Percentiles rank a stretch among this genome's conserved stretches.
These are phyloP conservation scores for Metacarcinus magister DNA, from an alignment of 2,888 invertebrate species.

Conservation along the genomic window DNA sequence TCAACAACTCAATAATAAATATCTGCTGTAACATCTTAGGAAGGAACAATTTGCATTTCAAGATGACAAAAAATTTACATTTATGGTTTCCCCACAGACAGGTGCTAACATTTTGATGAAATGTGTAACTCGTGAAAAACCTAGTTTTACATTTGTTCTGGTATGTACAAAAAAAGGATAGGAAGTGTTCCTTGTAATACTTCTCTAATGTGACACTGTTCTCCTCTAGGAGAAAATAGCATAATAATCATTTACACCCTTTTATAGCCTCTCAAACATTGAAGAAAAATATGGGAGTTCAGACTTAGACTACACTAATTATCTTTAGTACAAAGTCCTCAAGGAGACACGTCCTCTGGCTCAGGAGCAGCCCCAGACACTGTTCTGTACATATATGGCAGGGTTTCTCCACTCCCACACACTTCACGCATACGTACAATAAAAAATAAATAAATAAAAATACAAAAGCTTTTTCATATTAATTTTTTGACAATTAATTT, in stretches of 20 bases:
- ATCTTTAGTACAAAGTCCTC: conserved; percentile 79
- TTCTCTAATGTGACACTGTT: conserved; percentile 75
- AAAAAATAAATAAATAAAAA: conserved; percentile 68
- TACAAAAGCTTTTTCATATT: conserved; percentile 60
- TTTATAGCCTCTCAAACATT: conserved; percentile 76
- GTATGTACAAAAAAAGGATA: conserved; percentile 78
- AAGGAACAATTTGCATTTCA: conserved; percentile 59
- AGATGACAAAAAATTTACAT: conserved; percentile 71
- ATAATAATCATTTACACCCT: conserved; percentile 77
- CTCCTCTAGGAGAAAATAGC: conserved; percentile 70
- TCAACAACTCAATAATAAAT: conserved; percentile 53
- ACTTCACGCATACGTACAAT: conserved; percentile 67
- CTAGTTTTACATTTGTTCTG: conserved; percentile 78
- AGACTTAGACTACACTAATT: conserved; percentile 75
- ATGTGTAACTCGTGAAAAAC: conserved; percentile 72
- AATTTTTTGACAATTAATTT: conserved; percentile 72
- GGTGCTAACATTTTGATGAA: conserved; percentile 71
- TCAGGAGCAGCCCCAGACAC: conserved; percentile 71
- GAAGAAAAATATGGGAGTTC: conserved; percentile 79
- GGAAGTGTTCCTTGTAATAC: conserved; percentile 77
- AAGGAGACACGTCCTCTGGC: conserved; percentile 70
- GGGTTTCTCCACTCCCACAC: conserved; percentile 77
- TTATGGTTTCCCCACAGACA: conserved; percentile 72
- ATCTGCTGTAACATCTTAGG: conserved; percentile 55
- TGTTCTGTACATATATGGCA: conserved; percentile 79